Conservation (phyloP, 2,797 vertebrate genomes). For the Neosilurus hyrtlii region DNA sequence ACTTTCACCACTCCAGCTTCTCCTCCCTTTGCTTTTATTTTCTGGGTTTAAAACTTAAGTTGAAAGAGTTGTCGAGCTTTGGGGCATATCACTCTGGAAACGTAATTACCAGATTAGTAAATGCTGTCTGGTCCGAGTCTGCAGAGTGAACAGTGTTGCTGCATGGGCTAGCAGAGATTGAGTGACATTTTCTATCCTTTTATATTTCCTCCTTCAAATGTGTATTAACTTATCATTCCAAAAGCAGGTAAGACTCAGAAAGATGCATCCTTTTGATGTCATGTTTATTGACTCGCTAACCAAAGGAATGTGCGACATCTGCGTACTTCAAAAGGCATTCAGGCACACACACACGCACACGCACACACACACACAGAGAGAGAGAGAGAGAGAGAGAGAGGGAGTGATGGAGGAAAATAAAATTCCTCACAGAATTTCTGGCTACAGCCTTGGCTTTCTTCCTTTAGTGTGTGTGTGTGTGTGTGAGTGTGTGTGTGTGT, state of each 20-base stretch:
- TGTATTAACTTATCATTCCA: conserved; percentile 72
- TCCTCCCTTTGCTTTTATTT: neutral
- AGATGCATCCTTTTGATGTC: conserved; percentile 75
- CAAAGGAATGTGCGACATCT: conserved; percentile 56
- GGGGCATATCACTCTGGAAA: conserved; percentile 45
- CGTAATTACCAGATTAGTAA: conserved; percentile 53
- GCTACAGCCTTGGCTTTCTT: conserved; percentile 51
- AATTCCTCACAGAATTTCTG: conserved; percentile 51
- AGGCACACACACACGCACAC: conserved; percentile 27
- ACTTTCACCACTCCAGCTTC: neutral
- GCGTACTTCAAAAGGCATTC: conserved; percentile 57
- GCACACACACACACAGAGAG: conserved; percentile 36
- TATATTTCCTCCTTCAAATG: conserved; percentile 71
- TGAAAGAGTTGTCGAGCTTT: conserved; percentile 48
- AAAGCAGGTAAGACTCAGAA: conserved; percentile 75
- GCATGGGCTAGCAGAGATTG: conserved; percentile 63
- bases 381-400: conserved; percentile 19
- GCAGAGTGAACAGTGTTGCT: conserved; percentile 37
- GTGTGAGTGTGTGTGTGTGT: conserved; percentile 35
- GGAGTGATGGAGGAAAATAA: conserved; percentile 43
- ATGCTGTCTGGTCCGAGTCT: conserved; percentile 43
- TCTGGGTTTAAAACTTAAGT: conserved; percentile 23
- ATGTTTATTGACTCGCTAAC: conserved; percentile 66
- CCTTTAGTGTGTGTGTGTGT: conserved; percentile 36
- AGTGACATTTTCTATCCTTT: conserved; percentile 76